phyloP scores from a whole-genome alignment of 2,888 invertebrate species.

The Drosophila diplacantha region DNA sequence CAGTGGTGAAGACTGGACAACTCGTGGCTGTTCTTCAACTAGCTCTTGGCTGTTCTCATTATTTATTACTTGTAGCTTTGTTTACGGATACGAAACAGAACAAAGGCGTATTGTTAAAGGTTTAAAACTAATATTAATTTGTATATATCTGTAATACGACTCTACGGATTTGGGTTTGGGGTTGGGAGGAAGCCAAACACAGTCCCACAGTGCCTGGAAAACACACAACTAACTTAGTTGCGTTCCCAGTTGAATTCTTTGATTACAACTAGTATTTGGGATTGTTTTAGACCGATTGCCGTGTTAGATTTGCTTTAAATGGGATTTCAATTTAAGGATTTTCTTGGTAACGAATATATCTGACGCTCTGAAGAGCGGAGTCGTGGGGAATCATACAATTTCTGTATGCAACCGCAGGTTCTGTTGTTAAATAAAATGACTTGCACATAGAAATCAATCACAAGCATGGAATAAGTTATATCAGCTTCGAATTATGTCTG shows the following conservation, averaged over 20 bases:
- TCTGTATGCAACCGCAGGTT: too few species aligned
- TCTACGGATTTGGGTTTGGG: slow-evolving; percentile 2
- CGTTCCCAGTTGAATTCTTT: not conserved
- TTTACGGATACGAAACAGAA: slow-evolving; percentile 12
- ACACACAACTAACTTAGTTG: slow-evolving; percentile 5
- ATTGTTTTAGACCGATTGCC: not conserved
- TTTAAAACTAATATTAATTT: slow-evolving; percentile 14
- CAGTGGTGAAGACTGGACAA: slow-evolving; percentile 56
- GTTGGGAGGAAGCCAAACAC: not conserved
- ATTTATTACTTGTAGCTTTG: slow-evolving; percentile 13
- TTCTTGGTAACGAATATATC: not conserved
- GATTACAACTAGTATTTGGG: not conserved
- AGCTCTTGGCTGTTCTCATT: slow-evolving; percentile 9
- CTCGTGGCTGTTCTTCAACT: slow-evolving; percentile 9
- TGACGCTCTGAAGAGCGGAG: too few species aligned
- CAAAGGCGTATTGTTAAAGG: not conserved
- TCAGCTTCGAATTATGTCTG: not conserved
- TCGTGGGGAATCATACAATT: not conserved
- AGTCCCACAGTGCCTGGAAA: not conserved
- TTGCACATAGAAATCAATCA: not conserved
- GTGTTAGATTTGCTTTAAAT: not conserved
- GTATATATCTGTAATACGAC: not conserved
- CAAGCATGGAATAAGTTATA: not conserved
- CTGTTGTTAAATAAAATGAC: not conserved
- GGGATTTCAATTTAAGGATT: not conserved